These are phyloP conservation scores for Cacatua alba DNA, from an alignment of 2,113 vertebrate genomes.

Conservation along the genomic window DNA sequence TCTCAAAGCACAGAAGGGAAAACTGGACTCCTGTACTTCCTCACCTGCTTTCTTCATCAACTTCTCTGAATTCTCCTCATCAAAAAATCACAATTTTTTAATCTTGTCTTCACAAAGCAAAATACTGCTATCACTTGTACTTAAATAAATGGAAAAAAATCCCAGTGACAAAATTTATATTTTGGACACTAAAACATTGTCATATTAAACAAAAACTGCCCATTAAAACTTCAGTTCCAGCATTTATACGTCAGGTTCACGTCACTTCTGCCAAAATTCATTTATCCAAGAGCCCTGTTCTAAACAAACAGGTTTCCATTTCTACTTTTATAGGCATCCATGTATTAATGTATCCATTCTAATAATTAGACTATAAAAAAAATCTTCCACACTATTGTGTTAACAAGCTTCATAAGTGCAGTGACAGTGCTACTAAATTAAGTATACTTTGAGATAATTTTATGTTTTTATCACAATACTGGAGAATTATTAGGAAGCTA, in stretches of 20 bases:
- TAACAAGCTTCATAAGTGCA: constrained; percentile 57
- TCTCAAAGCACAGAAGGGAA: background rate
- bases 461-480: constrained; percentile 78
- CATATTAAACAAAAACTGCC: background rate
- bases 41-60: background rate
- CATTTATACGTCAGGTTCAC: background rate
- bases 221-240: background rate
- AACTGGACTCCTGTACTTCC: background rate
- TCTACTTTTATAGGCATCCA: background rate
- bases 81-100: background rate
- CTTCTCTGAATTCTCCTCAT: background rate
- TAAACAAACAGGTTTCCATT: background rate
- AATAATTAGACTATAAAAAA: constrained; percentile 12
- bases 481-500: constrained; percentile 76
- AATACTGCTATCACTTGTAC: background rate
- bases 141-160: background rate
- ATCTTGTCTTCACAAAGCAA: background rate
- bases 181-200: background rate
- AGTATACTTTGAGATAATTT: constrained; percentile 78
- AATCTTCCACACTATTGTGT: background rate
- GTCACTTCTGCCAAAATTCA: background rate
- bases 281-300: background rate
- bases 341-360: background rate
- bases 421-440: constrained; percentile 74
- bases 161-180: background rate